Evolutionary conservation across 2,797 vertebrate species (phyloP).

Genomic region (Clarias fuscus): DNA sequence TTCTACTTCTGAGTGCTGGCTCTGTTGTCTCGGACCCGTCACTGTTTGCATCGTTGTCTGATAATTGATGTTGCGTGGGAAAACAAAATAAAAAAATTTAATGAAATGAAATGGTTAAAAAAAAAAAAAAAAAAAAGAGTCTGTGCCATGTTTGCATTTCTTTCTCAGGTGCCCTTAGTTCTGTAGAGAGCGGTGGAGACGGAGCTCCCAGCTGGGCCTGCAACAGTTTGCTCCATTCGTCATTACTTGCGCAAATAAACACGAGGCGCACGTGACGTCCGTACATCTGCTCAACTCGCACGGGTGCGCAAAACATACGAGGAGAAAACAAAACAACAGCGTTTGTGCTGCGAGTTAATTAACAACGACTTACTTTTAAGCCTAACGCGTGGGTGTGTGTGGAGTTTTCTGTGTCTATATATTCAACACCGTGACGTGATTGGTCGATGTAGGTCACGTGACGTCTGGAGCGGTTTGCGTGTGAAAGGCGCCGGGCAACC

Average conservation of each 20-base stretch:
- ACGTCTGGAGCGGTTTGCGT: not conserved
- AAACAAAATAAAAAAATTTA: not conserved
- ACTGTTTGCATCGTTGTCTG: not conserved
- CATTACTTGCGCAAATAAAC: conserved; percentile 17
- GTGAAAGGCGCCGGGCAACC: not conserved
- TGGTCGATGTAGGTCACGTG: not conserved
- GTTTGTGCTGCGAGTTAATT: not conserved
- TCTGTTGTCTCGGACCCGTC: not conserved
- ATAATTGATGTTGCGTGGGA: not conserved
- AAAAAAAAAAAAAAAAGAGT: no score
- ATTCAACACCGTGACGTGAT: not conserved
- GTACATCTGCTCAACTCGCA: conserved; percentile 3
- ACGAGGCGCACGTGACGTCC: not conserved
- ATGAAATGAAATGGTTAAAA: no score
- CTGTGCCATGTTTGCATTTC: not conserved
- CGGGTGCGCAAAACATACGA: not conserved
- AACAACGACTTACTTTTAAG: not conserved
- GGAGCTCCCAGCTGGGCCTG: conserved; percentile 4
- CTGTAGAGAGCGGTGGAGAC: not conserved
- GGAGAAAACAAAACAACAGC: not conserved
- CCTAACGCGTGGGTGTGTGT: not conserved
- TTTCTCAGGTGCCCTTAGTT: not conserved
- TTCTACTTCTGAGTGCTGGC: not conserved
- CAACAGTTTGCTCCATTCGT: not conserved
- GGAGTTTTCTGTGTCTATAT: not conserved